These are phyloP conservation scores for Disparrhopalites patrizii DNA, from an alignment of 2,888 invertebrate species.

Conservation along the genomic window DNA sequence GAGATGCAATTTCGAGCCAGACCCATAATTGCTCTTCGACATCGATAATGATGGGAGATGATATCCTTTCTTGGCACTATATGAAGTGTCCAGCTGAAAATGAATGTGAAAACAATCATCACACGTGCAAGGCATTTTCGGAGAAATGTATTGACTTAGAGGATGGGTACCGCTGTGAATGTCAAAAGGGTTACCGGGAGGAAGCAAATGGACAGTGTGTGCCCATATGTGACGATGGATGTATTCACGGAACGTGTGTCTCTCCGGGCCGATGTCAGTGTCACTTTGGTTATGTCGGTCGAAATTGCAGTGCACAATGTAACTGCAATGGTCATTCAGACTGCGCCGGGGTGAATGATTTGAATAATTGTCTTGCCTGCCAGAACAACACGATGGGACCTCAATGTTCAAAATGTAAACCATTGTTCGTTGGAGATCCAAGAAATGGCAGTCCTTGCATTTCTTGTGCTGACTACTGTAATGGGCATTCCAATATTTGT, in stretches of 20 bases:
- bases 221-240: slow-evolving; percentile 78
- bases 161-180: slow-evolving; percentile 78
- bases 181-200: slow-evolving; percentile 52
- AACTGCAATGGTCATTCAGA: slow-evolving; percentile 92
- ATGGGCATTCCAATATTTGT: slow-evolving; percentile 80
- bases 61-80: slow-evolving; percentile 70
- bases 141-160: slow-evolving; percentile 82
- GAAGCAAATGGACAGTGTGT: slow-evolving; percentile 58
- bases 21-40: slow-evolving; percentile 16
- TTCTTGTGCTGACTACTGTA: slow-evolving; percentile 82
- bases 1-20: slow-evolving; percentile 48
- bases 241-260: slow-evolving; percentile 78
- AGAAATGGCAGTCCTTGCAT: slow-evolving; percentile 74
- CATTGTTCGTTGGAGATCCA: slow-evolving; percentile 88
- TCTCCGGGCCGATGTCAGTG: slow-evolving; percentile 81
- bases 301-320: slow-evolving; percentile 89
- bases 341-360: slow-evolving; percentile 79
- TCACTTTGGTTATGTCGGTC: slow-evolving; percentile 91
- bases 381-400: slow-evolving; percentile 88
- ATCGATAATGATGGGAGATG: background rate
- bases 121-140: slow-evolving; percentile 79
- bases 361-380: slow-evolving; percentile 76
- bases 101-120: slow-evolving; percentile 86
- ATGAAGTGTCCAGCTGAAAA: slow-evolving; percentile 87
- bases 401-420: slow-evolving; percentile 87